Base-by-base conservation (phyloP, 2,797 vertebrate genomes). In the Scolopax bukidnonensis region DNA sequence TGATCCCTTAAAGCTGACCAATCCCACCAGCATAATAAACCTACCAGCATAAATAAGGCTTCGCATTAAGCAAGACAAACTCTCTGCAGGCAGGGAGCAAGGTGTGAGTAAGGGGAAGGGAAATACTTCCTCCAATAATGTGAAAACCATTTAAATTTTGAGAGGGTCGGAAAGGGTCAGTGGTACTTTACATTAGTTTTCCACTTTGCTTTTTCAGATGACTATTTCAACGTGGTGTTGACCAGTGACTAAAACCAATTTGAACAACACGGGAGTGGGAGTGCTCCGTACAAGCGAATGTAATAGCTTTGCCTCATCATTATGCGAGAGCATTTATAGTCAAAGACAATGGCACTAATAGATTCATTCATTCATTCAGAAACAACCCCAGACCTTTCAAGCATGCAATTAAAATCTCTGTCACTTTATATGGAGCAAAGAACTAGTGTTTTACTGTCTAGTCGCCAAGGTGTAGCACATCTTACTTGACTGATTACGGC, bases 361-460 rank as follows among this genome's bases (percentile, higher is more conserved):
- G 93, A 96, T 95, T 96, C 85, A 86, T 93, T 96, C 94, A 74
- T 89, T 97, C 94, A 71, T 64, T 96, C 90, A 89, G 93, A 96
- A 96, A 92, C 95, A 89, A 77, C 88, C 75, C 82, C 84, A 87
- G 94, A 91, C 90, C 61, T 60, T 86, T 81, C 95, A 94, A 81
- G 96, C 89, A 27, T 76, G 91, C 94, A 97, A 95, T 97, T 97
- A 97, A 97, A 98, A 97, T 60, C 51, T 83, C 92, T 97, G 90
- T 95, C 96, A 95, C 83, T 95, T 95, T 93, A 83, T 89, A 90
- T 71, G 90, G 84, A 87, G 80, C 45, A 13, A 78, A 85, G 63
- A 90, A 84, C 75, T 60, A 15, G 54, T 90, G 81, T 61, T 95
- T 89, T 96, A 95, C 84, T 85, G 68, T 60, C 85, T 84, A 87